Evolutionary conservation across 2,797 vertebrate species (phyloP), one percentile per base, ranked within the genome.

Genomic region (Enteromius radiatus): DNA sequence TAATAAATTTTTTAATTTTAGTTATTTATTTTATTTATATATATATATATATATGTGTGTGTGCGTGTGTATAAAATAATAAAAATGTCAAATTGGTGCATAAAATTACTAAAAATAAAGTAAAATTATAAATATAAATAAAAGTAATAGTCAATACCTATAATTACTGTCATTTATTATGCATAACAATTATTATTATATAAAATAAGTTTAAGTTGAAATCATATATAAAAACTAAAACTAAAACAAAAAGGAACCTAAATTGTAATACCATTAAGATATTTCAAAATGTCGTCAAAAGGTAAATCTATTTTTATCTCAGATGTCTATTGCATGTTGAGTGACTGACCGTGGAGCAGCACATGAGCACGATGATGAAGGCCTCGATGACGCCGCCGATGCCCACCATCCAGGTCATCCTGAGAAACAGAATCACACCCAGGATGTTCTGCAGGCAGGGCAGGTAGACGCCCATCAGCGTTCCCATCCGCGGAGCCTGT

Each of bases 371-470:
- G 84, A 99, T 99, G 89, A 97, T 94, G 92, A 99, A 98, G 81
- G 97, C 94, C 80, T 98, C 98, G 64, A 99, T 91, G 91, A 99
- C 96, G 63, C 98, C 98, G 0, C 97, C 96, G 0, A 98, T 94
- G 78, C 98, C 98, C 78, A 99, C 98, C 85, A 99, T 98, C 98
- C 98, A 99, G 21, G 98, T 99, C 94, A 99, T 97, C 76, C 98
- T 94, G 88, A 99, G 93, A 90, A 99, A 99, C 80, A 99, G 96
- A 89, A 99, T 99, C 86, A 99, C 98, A 9, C 98, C 98, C 5
- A 99, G 98, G 88, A 99, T 99, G 90, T 99, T 99, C 93, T 99
- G 98, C 90, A 99, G 95, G 85, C 98, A 99, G 0, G 98, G 98
- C 81, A 99, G 90, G 91, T 98, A 99, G 71, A 99, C 98, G 0